Conservation (phyloP, 1,140 invertebrate species). For the Octopus sinensis region DNA sequence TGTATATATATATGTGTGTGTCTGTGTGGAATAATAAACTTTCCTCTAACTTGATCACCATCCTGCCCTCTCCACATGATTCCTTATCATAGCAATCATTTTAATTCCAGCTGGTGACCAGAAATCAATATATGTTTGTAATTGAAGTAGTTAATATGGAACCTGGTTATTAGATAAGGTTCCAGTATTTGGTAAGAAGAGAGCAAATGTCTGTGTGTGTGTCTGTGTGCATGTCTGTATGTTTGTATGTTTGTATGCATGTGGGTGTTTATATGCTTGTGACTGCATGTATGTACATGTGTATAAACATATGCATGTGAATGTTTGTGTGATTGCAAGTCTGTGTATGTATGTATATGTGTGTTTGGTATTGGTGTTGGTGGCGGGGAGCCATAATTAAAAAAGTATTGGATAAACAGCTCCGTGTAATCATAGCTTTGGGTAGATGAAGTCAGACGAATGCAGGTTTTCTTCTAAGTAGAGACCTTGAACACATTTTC, state of each 20-base stretch:
- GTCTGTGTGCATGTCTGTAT: not conserved
- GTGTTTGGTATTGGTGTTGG: no score
- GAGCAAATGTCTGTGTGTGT: not conserved
- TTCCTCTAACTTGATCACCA: no score
- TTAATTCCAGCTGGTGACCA: not conserved
- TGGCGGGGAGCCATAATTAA: no score
- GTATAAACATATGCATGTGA: not conserved
- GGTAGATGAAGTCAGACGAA: no score
- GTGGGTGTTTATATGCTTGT: not conserved
- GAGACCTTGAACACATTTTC: no score
- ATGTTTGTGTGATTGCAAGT: not conserved
- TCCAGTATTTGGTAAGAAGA: no score
- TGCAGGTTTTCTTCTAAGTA: no score
- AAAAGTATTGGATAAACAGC: no score
- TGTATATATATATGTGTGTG: not conserved
- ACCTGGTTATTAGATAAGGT: no score
- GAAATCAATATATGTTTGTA: no score
- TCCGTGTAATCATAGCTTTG: no score
- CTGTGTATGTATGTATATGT: not conserved
- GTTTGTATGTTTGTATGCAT: not conserved
- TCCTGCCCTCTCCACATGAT: not conserved
- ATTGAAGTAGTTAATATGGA: not conserved
- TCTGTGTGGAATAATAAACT: not conserved
- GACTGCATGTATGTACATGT: not conserved
- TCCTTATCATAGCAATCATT: not conserved